Conservation (phyloP, 2,797 vertebrate species). For the Acanthopagrus latus region DNA sequence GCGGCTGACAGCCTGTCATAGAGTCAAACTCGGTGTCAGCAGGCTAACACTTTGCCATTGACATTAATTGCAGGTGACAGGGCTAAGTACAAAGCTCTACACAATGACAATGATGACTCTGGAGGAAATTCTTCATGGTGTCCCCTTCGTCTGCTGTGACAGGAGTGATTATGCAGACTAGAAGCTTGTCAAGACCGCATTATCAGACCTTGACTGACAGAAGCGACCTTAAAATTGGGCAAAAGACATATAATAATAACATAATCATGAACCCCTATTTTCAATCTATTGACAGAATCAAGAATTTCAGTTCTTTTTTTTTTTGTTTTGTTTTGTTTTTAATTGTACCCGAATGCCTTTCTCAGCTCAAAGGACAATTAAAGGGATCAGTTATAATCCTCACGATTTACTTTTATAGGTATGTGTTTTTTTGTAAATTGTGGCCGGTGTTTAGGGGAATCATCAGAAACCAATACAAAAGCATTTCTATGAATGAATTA, state of each 20-base stretch:
- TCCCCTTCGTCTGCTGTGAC: conserved; percentile 68
- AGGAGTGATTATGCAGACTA: conserved; percentile 77
- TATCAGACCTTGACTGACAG: conserved; percentile 30
- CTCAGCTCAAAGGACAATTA: too few species aligned
- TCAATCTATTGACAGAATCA: background rate
- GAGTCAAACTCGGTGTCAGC: conserved; percentile 74
- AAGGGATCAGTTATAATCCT: background rate
- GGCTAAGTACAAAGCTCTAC: conserved; percentile 79
- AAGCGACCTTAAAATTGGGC: conserved; percentile 24
- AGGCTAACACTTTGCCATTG: conserved; percentile 62
- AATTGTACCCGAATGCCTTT: background rate
- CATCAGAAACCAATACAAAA: background rate
- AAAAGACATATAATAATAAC: background rate
- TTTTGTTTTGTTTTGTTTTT: background rate
- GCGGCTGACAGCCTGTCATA: conserved; percentile 72
- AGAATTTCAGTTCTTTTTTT: background rate
- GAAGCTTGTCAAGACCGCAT: conserved; percentile 52
- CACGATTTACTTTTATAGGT: background rate
- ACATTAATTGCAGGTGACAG: conserved; percentile 84
- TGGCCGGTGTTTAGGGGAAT: too few species aligned
- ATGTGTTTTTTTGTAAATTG: too few species aligned
- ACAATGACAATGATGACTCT: conserved; percentile 76
- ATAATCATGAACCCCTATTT: background rate
- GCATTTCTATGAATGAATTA: background rate
- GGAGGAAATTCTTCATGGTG: conserved; percentile 77